Conservation (phyloP, 2,797 vertebrate species). For the Neoniphon sammara region DNA sequence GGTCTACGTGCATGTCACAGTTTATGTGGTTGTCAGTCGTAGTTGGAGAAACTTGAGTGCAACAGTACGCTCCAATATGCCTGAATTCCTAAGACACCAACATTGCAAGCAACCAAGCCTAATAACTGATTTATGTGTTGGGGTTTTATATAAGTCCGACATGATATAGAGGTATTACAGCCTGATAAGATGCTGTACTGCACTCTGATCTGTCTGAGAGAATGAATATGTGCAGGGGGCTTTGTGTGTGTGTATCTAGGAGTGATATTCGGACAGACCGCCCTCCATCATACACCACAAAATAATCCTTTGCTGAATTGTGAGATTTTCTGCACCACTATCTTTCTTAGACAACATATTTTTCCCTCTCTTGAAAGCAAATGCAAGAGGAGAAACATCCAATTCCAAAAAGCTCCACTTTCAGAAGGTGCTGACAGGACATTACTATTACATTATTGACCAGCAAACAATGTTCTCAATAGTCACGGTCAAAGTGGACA, state of each 20-base stretch:
- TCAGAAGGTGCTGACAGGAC: neutral
- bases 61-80: neutral
- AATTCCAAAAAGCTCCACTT: constrained; percentile 4
- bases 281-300: neutral
- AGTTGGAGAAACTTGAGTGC: neutral
- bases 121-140: neutral
- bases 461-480: neutral
- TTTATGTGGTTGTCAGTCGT: too few species aligned
- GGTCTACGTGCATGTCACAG: too few species aligned
- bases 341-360: neutral
- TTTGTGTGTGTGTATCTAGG: neutral
- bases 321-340: neutral
- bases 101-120: neutral
- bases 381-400: neutral
- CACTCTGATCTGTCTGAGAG: too few species aligned
- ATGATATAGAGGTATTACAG: too few species aligned
- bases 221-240: neutral
- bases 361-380: constrained; percentile 10
- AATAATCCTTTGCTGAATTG: too few species aligned
- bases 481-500: neutral
- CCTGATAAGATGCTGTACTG: too few species aligned
- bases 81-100: neutral
- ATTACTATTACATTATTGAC: too few species aligned
- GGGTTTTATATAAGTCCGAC: neutral
- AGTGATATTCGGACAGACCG: too few species aligned